phyloP scores from a whole-genome alignment of 2,797 vertebrate genomes.

The Chelon labrosus region DNA sequence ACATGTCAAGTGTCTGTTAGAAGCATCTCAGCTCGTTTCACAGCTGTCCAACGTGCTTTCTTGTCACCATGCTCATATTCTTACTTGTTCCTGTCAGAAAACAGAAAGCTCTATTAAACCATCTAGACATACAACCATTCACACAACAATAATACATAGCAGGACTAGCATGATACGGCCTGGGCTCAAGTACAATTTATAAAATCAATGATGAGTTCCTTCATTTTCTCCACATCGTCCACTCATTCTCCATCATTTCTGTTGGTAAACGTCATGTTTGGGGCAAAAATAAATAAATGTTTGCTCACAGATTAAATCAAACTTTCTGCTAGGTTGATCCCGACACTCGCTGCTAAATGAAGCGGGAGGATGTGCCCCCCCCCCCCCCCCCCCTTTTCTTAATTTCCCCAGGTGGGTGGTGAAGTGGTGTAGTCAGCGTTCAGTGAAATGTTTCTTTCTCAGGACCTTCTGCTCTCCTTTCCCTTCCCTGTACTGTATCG shows the following conservation, averaged over 20 bases:
- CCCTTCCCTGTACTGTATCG: not conserved
- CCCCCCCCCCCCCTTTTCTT: not conserved
- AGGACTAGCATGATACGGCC: no score
- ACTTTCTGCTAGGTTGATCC: not conserved
- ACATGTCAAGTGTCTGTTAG: not conserved
- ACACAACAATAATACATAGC: no score
- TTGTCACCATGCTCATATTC: constrained; percentile 9
- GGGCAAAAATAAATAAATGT: not conserved
- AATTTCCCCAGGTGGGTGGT: not conserved
- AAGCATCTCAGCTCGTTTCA: constrained; percentile 11
- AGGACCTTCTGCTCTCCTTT: not conserved
- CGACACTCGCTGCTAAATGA: not conserved
- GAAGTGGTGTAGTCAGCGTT: not conserved
- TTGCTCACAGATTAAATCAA: not conserved
- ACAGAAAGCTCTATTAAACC: no score
- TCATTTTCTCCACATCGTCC: not conserved
- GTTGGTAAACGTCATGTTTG: not conserved
- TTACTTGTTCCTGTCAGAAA: no score
- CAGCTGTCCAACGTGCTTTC: constrained; percentile 9
- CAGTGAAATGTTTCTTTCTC: not conserved
- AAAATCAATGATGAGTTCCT: no score
- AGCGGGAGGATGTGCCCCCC: not conserved
- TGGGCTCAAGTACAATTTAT: no score
- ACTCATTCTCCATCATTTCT: not conserved
- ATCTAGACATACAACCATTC: no score